Percentiles rank a stretch among this genome's conserved stretches.
Evolutionary conservation across 1,140 invertebrate species (phyloP).

Genomic region (Camponotus vicinus): DNA sequence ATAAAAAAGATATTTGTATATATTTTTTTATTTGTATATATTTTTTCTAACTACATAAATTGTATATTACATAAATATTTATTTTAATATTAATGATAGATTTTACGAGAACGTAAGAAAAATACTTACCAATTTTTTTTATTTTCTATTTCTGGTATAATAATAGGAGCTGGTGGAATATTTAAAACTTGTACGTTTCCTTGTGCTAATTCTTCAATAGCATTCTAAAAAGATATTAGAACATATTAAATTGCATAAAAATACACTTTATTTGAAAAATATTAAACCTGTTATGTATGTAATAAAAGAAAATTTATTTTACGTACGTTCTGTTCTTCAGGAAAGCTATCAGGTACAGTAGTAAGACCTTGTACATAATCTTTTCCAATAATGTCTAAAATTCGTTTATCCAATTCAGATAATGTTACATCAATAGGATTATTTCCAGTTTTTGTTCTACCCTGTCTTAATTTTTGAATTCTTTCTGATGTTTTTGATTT

Average conservation of each 20-base stretch:
- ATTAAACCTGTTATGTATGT: too few species aligned
- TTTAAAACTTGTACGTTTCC: background rate
- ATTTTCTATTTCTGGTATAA: too few species aligned
- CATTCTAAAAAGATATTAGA: background rate
- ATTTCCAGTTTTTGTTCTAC: background rate
- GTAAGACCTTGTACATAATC: conserved; percentile 7
- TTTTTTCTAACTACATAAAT: too few species aligned
- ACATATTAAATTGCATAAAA: background rate
- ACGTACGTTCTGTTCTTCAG: conserved; percentile 11
- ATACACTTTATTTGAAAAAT: too few species aligned
- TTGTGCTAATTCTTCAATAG: conserved; percentile 9
- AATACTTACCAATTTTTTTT: too few species aligned
- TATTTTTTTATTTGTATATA: too few species aligned
- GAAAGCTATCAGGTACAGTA: conserved; percentile 8
- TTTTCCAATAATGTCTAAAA: background rate
- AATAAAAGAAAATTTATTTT: background rate
- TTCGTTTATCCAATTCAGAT: background rate
- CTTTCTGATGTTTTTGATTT: conserved; percentile 11
- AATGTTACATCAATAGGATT: conserved; percentile 1
- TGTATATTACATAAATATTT: too few species aligned
- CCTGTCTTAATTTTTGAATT: background rate
- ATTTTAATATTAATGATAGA: too few species aligned
- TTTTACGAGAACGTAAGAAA: too few species aligned
- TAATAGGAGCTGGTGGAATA: background rate
- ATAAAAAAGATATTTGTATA: too few species aligned